Evolutionary conservation across 1,140 invertebrate genomes (phyloP).

Genomic region (Carposina sasakii): DNA sequence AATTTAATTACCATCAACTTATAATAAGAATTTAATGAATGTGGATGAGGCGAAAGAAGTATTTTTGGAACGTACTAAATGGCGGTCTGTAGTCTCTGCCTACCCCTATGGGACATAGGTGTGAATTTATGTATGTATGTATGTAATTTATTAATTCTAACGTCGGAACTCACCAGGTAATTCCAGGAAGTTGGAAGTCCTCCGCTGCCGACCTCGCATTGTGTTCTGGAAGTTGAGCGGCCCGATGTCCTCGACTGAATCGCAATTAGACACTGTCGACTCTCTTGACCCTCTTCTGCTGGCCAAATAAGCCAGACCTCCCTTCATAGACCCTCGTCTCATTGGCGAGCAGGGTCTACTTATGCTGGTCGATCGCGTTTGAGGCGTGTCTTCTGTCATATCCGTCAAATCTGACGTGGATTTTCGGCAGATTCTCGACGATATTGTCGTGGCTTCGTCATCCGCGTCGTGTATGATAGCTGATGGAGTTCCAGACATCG

Average conservation of each 20-base stretch:
- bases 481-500: constrained; percentile 49
- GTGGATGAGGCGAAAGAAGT: too few relatives aligned
- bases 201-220: constrained; percentile 80
- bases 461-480: constrained; percentile 54
- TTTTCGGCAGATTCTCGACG: constrained; percentile 73
- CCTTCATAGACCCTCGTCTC: constrained; percentile 76
- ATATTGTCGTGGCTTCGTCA: constrained; percentile 55
- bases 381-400: constrained; percentile 74
- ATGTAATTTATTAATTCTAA: neutral
- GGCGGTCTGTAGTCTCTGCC: too few relatives aligned
- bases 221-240: constrained; percentile 85
- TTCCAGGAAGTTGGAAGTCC: constrained; percentile 90
- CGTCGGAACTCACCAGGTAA: constrained; percentile 78
- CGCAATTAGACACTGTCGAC: constrained; percentile 73
- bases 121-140: too few relatives aligned
- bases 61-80: too few relatives aligned
- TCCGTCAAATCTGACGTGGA: constrained; percentile 84
- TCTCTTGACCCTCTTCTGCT: constrained; percentile 82
- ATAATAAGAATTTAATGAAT: too few relatives aligned
- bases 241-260: constrained; percentile 84
- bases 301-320: constrained; percentile 82
- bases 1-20: too few relatives aligned
- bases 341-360: constrained; percentile 74
- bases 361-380: constrained; percentile 76
- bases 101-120: too few relatives aligned